Evolutionary conservation across 1,140 invertebrate species (phyloP).

Genomic region (Anagrus nilaparvatae): DNA sequence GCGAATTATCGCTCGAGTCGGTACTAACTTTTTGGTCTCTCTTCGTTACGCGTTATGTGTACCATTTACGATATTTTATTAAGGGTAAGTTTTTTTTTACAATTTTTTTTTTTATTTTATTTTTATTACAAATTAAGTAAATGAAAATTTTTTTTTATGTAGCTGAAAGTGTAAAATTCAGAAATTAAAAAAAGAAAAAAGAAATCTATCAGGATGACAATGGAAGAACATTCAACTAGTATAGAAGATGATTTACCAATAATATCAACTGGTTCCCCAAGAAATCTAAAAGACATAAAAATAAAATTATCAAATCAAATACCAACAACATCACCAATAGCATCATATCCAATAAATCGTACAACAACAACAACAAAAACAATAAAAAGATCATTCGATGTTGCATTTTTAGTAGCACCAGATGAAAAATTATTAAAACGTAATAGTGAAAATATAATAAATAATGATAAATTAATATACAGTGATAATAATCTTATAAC

Average conservation of each 20-base stretch:
- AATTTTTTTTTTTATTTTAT: too few relatives aligned
- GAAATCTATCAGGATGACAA: constrained; percentile 36
- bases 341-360: constrained; percentile 35
- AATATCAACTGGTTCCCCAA: constrained; percentile 27
- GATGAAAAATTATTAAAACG: constrained; percentile 66
- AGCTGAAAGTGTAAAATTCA: not conserved
- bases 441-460: constrained; percentile 50
- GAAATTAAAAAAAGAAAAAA: constrained; percentile 20
- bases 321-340: constrained; percentile 21
- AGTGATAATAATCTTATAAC: too few relatives aligned
- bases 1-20: too few relatives aligned
- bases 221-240: constrained; percentile 40
- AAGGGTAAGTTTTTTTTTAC: too few relatives aligned
- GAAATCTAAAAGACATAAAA: constrained; percentile 18
- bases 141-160: too few relatives aligned
- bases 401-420: constrained; percentile 77
- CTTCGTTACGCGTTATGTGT: too few relatives aligned
- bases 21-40: too few relatives aligned
- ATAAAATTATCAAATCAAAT: constrained; percentile 13
- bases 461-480: too few relatives aligned
- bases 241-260: constrained; percentile 36
- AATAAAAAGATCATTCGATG: constrained; percentile 80
- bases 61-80: too few relatives aligned
- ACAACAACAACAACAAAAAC: too few relatives aligned
- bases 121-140: too few relatives aligned